These are phyloP conservation scores for Drosophila merina DNA, from an alignment of 2,888 invertebrate species.

Conservation along the genomic window DNA sequence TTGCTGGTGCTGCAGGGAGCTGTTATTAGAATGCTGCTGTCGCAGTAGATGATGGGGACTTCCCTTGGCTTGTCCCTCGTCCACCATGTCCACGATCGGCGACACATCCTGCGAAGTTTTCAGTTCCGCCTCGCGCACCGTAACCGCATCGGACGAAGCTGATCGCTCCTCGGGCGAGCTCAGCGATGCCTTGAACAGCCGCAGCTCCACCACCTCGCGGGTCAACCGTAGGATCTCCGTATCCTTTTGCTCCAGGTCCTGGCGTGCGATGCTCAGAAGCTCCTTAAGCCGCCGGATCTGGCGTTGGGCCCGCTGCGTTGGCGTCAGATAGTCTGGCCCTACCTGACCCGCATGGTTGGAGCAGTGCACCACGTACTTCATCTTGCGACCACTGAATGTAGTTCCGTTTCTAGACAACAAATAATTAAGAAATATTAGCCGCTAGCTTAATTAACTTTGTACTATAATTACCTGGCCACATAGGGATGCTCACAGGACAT, in stretches of 20 bases:
- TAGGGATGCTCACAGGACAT: slow-evolving; percentile 90
- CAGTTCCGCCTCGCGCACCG: slow-evolving; percentile 88
- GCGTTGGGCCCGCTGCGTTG: slow-evolving; percentile 93
- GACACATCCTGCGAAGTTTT: slow-evolving; percentile 86
- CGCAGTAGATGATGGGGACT: slow-evolving; percentile 82
- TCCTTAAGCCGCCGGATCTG: slow-evolving; percentile 91
- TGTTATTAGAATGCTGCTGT: slow-evolving; percentile 49
- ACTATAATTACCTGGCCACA: slow-evolving; percentile 86
- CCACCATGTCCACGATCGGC: slow-evolving; percentile 85
- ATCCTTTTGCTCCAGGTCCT: slow-evolving; percentile 92
- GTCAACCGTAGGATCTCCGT: slow-evolving; percentile 90
- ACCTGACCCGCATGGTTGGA: slow-evolving; percentile 91
- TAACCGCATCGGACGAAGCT: slow-evolving; percentile 90
- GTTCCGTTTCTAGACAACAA: slow-evolving; percentile 86
- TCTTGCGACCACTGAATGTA: slow-evolving; percentile 88
- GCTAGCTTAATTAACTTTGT: neutral
- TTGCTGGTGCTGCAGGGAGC: slow-evolving; percentile 50
- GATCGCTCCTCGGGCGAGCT: slow-evolving; percentile 92
- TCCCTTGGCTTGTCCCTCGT: slow-evolving; percentile 82
- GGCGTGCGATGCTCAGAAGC: slow-evolving; percentile 89
- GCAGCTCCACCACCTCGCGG: slow-evolving; percentile 91
- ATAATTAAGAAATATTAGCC: neutral
- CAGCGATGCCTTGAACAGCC: slow-evolving; percentile 91
- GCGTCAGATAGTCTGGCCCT: slow-evolving; percentile 93
- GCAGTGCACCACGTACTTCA: slow-evolving; percentile 93